A percentile compares a stretch with the other conserved stretches of the same genome.
phyloP scores from a whole-genome alignment of 2,113 vertebrate genomes.

The Platanista minor region DNA sequence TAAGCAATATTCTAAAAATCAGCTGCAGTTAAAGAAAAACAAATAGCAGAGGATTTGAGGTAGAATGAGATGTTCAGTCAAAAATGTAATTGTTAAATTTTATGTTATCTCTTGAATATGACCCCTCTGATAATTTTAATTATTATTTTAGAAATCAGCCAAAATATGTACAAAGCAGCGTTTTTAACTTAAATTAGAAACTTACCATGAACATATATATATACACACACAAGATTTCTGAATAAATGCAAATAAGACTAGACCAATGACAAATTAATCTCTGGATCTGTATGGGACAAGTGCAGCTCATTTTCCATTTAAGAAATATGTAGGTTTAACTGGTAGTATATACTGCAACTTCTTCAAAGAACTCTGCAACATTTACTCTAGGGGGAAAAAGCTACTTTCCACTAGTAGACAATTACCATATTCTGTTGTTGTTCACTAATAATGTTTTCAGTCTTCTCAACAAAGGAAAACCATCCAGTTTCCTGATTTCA shows the following conservation, averaged over 20 bases:
- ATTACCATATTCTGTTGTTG: constrained; percentile 96
- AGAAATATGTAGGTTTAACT: not conserved
- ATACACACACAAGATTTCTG: not conserved
- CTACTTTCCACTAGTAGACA: not conserved
- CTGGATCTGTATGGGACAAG: not conserved
- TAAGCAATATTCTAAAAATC: not conserved
- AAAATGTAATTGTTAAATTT: not conserved
- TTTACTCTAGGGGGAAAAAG: not conserved
- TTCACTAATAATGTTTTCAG: constrained; percentile 94
- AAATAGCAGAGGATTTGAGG: not conserved
- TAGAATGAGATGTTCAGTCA: not conserved
- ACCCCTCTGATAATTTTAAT: not conserved
- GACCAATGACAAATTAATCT: not conserved
- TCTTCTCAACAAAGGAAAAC: constrained; percentile 92
- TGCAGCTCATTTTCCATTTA: not conserved
- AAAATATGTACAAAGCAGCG: not conserved
- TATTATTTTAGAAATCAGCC: not conserved
- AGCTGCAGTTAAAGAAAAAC: not conserved
- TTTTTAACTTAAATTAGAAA: not conserved
- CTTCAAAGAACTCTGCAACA: not conserved
- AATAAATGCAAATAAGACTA: not conserved
- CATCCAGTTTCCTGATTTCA: constrained; percentile 94
- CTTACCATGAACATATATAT: not conserved
- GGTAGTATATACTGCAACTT: not conserved
- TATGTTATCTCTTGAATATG: not conserved